These are phyloP conservation scores for Macrosteles quadrilineatus DNA, from an alignment of 1,140 invertebrate genomes.

Conservation along the genomic window DNA sequence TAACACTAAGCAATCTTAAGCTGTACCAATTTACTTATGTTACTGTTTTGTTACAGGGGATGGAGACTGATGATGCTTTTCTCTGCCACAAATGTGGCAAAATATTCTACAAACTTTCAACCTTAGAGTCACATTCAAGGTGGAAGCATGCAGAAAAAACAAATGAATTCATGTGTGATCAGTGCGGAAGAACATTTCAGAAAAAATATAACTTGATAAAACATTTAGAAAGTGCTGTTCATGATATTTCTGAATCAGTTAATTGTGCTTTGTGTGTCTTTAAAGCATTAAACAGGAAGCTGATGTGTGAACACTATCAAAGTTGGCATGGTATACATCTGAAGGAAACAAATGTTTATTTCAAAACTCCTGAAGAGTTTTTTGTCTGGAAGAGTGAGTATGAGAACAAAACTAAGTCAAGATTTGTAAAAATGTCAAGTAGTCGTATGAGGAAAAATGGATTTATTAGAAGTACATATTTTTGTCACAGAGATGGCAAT, in stretches of 20 bases:
- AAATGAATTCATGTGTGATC: conserved; percentile 13
- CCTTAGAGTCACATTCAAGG: neutral
- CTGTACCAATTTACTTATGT: no score
- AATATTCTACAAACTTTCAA: neutral
- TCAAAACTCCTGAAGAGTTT: conserved; percentile 9
- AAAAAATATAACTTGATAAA: conserved; percentile 18
- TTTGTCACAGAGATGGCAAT: conserved; percentile 22
- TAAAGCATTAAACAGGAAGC: neutral
- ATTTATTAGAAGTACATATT: conserved; percentile 12
- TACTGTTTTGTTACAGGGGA: neutral
- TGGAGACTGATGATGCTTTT: neutral
- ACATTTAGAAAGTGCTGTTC: conserved; percentile 4
- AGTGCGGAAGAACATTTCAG: conserved; percentile 7
- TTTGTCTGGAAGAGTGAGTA: neutral
- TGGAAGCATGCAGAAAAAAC: conserved; percentile 9
- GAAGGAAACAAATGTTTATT: conserved; percentile 1
- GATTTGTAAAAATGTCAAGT: conserved; percentile 19
- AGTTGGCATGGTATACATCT: neutral
- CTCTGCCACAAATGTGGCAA: conserved; percentile 6
- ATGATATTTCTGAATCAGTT: neutral
- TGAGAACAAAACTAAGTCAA: neutral
- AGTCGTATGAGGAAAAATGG: conserved; percentile 1
- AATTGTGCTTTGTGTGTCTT: conserved; percentile 8
- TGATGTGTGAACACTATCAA: conserved; percentile 6
- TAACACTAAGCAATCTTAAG: no score